These are phyloP conservation scores for Coregonus ussuriensis DNA, from an alignment of 2,797 vertebrate species.

Conservation along the genomic window DNA sequence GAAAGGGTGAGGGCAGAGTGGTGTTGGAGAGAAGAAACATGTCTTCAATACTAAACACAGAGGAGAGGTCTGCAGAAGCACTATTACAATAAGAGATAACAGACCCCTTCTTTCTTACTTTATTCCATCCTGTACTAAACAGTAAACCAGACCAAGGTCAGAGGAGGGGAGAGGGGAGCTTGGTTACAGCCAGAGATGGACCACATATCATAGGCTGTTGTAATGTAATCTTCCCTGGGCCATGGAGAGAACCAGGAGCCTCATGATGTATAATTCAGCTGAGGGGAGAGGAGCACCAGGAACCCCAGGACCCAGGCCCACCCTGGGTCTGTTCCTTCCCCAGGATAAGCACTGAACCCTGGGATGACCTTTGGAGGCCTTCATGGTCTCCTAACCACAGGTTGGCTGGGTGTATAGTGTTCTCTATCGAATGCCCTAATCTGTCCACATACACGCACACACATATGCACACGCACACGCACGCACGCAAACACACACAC, in stretches of 20 bases:
- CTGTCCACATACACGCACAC: background rate
- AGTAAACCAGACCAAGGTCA: background rate
- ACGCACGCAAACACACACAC: background rate
- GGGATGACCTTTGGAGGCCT: background rate
- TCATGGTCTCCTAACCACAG: background rate
- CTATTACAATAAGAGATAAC: background rate
- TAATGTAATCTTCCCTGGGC: background rate
- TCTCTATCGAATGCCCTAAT: too few relatives aligned
- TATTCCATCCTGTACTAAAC: background rate
- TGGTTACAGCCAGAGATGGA: background rate
- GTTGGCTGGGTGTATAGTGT: background rate
- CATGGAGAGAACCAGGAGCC: background rate
- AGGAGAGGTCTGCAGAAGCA: background rate
- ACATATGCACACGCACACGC: background rate
- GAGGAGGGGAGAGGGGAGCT: background rate
- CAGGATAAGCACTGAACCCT: background rate
- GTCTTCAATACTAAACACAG: conserved; percentile 8
- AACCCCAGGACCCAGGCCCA: background rate
- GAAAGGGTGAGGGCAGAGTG: background rate
- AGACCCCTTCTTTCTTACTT: background rate
- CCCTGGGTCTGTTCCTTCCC: background rate
- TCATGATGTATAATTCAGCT: background rate
- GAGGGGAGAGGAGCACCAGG: background rate
- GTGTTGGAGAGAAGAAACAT: background rate
- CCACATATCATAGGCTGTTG: background rate